These are phyloP conservation scores for Crossocerus cetratus DNA, from an alignment of 2,888 invertebrate species.

Conservation along the genomic window DNA sequence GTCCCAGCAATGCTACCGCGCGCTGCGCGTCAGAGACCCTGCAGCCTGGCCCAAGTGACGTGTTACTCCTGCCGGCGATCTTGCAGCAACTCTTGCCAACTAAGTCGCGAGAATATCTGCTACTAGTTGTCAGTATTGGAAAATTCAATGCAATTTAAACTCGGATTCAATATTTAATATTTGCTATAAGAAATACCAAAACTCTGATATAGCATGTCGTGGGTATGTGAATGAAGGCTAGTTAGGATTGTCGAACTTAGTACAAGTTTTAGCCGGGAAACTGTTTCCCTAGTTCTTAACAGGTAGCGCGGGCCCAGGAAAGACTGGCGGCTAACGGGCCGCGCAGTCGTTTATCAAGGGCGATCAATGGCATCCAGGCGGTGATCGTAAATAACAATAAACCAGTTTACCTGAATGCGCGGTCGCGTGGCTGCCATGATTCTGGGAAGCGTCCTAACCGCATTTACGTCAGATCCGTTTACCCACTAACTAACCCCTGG, in stretches of 20 bases:
- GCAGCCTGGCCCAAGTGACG: slow-evolving; percentile 57
- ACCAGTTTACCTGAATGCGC: slow-evolving; percentile 55
- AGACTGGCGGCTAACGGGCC: slow-evolving; percentile 28
- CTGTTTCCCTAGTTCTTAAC: too few species aligned
- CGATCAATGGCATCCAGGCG: slow-evolving; percentile 53
- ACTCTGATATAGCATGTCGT: too few species aligned
- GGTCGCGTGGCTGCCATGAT: slow-evolving; percentile 62
- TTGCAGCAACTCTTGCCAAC: too few species aligned
- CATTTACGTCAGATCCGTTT: slow-evolving; percentile 26
- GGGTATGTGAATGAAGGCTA: too few species aligned
- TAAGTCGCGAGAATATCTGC: too few species aligned
- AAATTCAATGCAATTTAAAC: too few species aligned
- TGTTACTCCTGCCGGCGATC: slow-evolving; percentile 54
- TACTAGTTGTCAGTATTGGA: too few species aligned
- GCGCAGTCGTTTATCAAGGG: slow-evolving; percentile 41
- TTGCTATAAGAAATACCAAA: too few species aligned
- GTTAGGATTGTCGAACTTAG: too few species aligned
- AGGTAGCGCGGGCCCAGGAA: background rate
- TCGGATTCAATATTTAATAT: too few species aligned
- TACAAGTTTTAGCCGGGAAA: too few species aligned
- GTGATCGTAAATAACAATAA: slow-evolving; percentile 61
- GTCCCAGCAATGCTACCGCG: slow-evolving; percentile 68
- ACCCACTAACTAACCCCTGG: too few species aligned
- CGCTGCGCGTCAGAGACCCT: slow-evolving; percentile 59
- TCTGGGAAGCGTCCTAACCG: slow-evolving; percentile 48